Base-by-base conservation (phyloP, 92 coral and sea anemone species). In the Zoanthus sociatus region DNA sequence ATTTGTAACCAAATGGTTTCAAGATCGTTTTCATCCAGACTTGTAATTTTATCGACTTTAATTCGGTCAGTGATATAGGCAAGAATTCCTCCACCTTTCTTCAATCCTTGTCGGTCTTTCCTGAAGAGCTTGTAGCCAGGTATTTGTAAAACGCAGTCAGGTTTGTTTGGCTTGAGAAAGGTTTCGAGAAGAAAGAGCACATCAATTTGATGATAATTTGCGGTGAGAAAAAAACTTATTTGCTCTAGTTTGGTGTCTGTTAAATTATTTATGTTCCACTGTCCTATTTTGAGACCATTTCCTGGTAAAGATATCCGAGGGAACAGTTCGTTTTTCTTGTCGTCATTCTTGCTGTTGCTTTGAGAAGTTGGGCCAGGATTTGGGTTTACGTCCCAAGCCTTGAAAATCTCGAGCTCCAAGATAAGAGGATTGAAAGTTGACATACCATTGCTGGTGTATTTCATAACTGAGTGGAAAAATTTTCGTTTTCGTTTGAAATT, bases 21-120 rank as follows among this genome's bases (percentile, higher is more conserved):
- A 3, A 79, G 60, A 33, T 85, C 71, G 42, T 31, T 67, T 46
- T 79, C 78, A 69, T 79, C 90, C 7, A 87, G 71, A 12, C 53
- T 73, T 42, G 86, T 63, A 56, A 68, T 31, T 71, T 89, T 89
- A 66, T 66, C 70, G 61, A 72, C 88, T 71, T 73, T 89, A 50
- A 50, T 9, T 50, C 55, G 55, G 7, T 50, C 9, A 50, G 55
- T 50, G 55, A 83, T 83, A 45, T 76, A 83, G 32, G 91, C 91
- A 37, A 88, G 66, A 42, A 88, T 83, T 66, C 88, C 91, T 47
- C 91, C 88, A 18, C 91, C 88, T 83, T 73, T 75, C 58, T 87
- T 87, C n/a, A 48, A 51, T 31, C 86, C 77, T 18, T 13, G 14
- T 47, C 89, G 61, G 82, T 77, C 76, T 77, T 86, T 86, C 76